Evolutionary conservation across 2,113 vertebrate species (phyloP), one percentile per base, ranked within the genome.

Genomic region (Balaeniceps rex): DNA sequence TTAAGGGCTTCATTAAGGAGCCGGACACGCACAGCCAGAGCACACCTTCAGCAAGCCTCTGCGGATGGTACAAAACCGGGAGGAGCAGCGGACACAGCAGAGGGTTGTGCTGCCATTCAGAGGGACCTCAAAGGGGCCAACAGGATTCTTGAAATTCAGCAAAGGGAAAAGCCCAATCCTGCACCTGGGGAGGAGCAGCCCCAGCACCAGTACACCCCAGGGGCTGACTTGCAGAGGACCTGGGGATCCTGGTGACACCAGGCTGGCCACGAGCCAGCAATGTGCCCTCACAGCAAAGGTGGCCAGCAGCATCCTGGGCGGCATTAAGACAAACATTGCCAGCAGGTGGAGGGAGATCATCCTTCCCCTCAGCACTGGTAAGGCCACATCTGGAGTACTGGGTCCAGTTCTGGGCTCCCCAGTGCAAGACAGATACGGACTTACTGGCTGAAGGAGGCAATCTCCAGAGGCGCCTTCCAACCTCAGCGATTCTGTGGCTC

Each of bases 41-140:
- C 68, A 10, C 47, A 31, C 9, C 38, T 24, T 19, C 57, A 2
- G 84, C 26, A 6, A 1, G 60, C 2, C 55, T 10, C 71, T 7
- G 42, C 0, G 25, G 52, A 5, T 0, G 66, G 7, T 1, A 2
- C 22, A 16, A 17, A 25, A 6, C 15, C 10, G 0, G 25, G 19
- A 54, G 3, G 25, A 51, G 54, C 0, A 1, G 34, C 1, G 8
- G 46, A 5, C 60, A 3, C 33, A 8, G 10, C 4, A 3, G 49
- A 31, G 13, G 8, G 34, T 15, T 7, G 21, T 14, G 86, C 60
- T 74, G 49, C 25, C 40, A 2, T 9, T 23, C 79, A 16, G 28
- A 22, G 63, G 36, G 14, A 71, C 42, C 52, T 10, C 38, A 14
- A 3, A 2, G 14, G 16, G n/a, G 22, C 44, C 34, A n/a, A 1